Percentiles rank a stretch among this genome's conserved stretches.
Evolutionary conservation across 2,797 vertebrate genomes (phyloP).

Genomic region (Dipus sagitta): DNA sequence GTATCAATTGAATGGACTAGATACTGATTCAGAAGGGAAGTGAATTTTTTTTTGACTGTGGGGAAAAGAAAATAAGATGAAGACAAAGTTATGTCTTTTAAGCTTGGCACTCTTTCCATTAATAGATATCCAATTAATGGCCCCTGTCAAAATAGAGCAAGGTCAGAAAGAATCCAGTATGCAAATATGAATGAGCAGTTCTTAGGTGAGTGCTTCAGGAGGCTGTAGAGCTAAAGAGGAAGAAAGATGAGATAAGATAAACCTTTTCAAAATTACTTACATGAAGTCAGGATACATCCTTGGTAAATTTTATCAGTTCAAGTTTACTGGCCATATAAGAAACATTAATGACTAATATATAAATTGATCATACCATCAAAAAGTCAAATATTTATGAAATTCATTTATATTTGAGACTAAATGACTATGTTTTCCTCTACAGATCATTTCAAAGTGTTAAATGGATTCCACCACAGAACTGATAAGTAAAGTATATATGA

Average conservation of each 20-base stretch:
- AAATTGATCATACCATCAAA: constrained; percentile 72
- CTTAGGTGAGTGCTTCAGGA: not conserved
- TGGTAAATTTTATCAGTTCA: constrained; percentile 72
- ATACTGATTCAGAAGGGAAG: not conserved
- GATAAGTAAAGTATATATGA: not conserved
- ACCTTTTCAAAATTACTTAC: constrained; percentile 35
- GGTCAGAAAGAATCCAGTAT: not conserved
- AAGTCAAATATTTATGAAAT: constrained; percentile 72
- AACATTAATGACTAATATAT: constrained; percentile 67
- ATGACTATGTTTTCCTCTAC: constrained; percentile 57
- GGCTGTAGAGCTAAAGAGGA: constrained; percentile 54
- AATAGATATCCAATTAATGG: not conserved
- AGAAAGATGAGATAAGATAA: constrained; percentile 36
- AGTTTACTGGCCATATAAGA: constrained; percentile 8
- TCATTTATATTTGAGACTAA: constrained; percentile 54
- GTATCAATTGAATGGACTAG: not conserved
- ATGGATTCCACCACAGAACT: not conserved
- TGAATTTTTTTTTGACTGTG: not conserved
- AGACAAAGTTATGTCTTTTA: constrained; percentile 12
- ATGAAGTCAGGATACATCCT: constrained; percentile 67
- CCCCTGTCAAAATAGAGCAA: not conserved
- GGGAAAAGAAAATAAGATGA: not conserved
- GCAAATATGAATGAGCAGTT: not conserved
- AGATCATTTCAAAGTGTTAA: constrained; percentile 59
- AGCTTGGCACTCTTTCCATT: not conserved